A percentile compares a stretch with the other conserved stretches of the same genome.
These are phyloP conservation scores for Nothobranchius furzeri DNA, from an alignment of 2,113 vertebrate genomes.

Conservation along the genomic window DNA sequence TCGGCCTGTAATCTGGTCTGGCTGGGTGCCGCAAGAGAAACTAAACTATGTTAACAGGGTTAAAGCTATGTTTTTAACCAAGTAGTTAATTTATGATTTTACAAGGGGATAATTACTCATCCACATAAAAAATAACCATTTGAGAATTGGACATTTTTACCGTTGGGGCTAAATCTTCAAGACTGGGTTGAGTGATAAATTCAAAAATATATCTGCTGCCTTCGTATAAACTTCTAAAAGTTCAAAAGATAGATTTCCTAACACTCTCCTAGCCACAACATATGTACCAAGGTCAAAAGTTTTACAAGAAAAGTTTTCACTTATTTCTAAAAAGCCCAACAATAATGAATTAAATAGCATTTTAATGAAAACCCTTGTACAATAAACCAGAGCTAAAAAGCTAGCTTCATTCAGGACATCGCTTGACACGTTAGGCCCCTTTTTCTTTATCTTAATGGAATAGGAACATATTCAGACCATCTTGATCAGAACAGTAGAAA, in stretches of 20 bases:
- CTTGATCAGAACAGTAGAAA: conserved; percentile 34
- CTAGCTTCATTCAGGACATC: conserved; percentile 2
- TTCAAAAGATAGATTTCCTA: neutral
- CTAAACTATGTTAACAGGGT: too few relatives aligned
- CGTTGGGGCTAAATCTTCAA: too few relatives aligned
- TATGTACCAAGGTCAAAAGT: conserved; percentile 24
- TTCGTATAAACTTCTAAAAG: too few relatives aligned
- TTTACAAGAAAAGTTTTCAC: neutral
- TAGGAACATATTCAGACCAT: conserved; percentile 19
- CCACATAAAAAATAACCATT: too few relatives aligned
- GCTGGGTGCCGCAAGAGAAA: too few relatives aligned
- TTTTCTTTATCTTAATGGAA: conserved; percentile 38
- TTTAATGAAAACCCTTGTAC: conserved; percentile 7
- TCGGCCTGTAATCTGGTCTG: too few relatives aligned
- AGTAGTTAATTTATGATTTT: too few relatives aligned
- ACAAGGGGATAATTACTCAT: too few relatives aligned
- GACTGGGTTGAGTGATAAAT: too few relatives aligned
- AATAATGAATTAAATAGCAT: conserved; percentile 2
- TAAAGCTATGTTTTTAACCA: too few relatives aligned
- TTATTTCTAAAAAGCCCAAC: conserved; percentile 8
- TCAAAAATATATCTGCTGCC: too few relatives aligned
- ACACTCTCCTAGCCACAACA: conserved; percentile 4
- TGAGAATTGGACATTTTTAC: too few relatives aligned
- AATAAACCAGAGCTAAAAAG: neutral
- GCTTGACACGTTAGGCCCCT: conserved; percentile 24